phyloP scores from a whole-genome alignment of 2,113 vertebrate genomes.

The Melanerpes formicivorus region DNA sequence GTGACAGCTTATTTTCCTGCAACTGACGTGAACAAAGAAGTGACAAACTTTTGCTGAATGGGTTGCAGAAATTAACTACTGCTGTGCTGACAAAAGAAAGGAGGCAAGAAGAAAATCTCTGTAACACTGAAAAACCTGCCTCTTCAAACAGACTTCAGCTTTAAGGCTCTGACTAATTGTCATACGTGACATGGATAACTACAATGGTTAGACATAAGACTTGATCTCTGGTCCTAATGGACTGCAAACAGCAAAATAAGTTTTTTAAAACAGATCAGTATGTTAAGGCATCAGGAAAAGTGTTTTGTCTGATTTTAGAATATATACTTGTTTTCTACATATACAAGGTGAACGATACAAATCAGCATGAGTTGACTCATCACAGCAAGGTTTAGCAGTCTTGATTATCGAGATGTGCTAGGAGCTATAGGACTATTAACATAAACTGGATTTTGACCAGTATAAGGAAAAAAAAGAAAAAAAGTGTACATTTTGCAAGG shows the following conservation, averaged over 20 bases:
- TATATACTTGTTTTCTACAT: not conserved
- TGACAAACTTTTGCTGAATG: not conserved
- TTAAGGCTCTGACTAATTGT: not conserved
- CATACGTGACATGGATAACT: not conserved
- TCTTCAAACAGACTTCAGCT: not conserved
- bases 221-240: not conserved
- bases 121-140: not conserved
- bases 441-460: not conserved
- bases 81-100: not conserved
- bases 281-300: not conserved
- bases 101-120: not conserved
- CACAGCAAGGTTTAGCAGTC: not conserved
- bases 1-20: not conserved
- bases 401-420: not conserved
- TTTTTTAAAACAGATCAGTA: not conserved
- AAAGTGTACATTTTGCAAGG: not conserved
- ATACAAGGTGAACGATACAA: not conserved
- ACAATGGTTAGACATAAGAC: not conserved
- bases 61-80: not conserved
- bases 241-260: not conserved
- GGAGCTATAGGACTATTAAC: not conserved
- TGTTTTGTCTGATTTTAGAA: not conserved
- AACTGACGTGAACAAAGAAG: not conserved
- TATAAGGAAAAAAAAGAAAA: not conserved
- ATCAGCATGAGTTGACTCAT: not conserved